Conservation (phyloP, 2,888 invertebrate species). For the Colletes collaris region DNA sequence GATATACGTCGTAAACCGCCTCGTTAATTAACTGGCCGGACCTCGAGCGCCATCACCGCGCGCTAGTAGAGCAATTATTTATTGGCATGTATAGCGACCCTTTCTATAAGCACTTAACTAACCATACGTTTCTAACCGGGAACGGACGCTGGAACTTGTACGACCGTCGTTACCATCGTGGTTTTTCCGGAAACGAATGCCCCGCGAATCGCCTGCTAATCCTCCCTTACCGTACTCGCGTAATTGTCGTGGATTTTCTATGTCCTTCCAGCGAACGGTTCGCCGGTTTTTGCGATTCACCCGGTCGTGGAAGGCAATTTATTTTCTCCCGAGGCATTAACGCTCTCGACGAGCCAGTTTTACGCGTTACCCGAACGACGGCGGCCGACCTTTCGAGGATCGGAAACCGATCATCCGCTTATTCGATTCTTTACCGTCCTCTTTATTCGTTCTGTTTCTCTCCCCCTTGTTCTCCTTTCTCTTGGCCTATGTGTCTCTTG, state of each 20-base stretch:
- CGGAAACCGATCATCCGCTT: constrained; percentile 47
- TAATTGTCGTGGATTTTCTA: constrained; percentile 48
- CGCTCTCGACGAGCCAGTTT: constrained; percentile 51
- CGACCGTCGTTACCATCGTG: constrained; percentile 17
- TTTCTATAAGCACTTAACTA: constrained; percentile 56
- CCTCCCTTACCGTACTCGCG: constrained; percentile 6
- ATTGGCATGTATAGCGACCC: constrained; percentile 58
- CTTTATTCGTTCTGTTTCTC: constrained; percentile 52
- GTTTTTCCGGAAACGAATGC: constrained; percentile 38
- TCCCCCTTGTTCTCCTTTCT: constrained; percentile 35
- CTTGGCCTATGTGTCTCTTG: constrained; percentile 17
- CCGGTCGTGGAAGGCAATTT: constrained; percentile 54
- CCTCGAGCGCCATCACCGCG: constrained; percentile 61
- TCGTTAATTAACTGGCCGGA: constrained; percentile 71
- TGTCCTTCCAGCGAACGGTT: constrained; percentile 45
- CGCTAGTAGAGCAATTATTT: constrained; percentile 69
- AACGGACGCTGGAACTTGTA: constrained; percentile 15
- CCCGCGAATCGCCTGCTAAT: neutral
- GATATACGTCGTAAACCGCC: constrained; percentile 66
- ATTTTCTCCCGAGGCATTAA: constrained; percentile 60
- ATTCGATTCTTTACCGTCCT: constrained; percentile 49
- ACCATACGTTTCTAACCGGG: constrained; percentile 37
- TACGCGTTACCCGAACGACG: constrained; percentile 52
- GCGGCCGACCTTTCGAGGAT: constrained; percentile 53
- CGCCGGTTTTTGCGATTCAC: constrained; percentile 43